Conservation (phyloP, 2,797 vertebrate species). For the Pygocentrus nattereri region DNA sequence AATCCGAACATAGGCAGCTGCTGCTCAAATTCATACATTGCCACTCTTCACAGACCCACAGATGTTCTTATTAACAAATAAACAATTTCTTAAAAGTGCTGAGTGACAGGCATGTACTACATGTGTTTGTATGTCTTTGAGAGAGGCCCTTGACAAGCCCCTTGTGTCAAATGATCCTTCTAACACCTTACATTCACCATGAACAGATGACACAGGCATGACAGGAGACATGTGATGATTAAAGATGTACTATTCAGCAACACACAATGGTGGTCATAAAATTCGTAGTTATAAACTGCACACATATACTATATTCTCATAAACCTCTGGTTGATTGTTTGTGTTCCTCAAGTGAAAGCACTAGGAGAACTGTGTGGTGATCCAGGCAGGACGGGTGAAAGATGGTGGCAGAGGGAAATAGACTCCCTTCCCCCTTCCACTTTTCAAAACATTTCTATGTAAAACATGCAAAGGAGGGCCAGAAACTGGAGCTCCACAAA, state of each 20-base stretch:
- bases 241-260: slow-evolving; percentile 62
- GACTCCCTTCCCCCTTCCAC: background rate
- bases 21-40: slow-evolving; percentile 56
- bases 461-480: background rate
- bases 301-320: background rate
- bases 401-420: slow-evolving; percentile 14
- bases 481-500: slow-evolving; percentile 24
- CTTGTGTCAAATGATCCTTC: slow-evolving; percentile 51
- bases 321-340: slow-evolving; percentile 24
- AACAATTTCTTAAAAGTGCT: slow-evolving; percentile 54
- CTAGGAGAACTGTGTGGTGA: slow-evolving; percentile 5
- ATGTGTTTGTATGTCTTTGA: background rate
- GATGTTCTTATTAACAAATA: slow-evolving; percentile 43
- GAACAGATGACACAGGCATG: background rate
- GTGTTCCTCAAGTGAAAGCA: slow-evolving; percentile 33
- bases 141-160: slow-evolving; percentile 46
- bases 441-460: slow-evolving; percentile 33
- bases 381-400: slow-evolving; percentile 1
- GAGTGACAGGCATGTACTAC: slow-evolving; percentile 14
- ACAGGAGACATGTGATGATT: slow-evolving; percentile 57
- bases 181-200: background rate
- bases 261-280: too few species aligned
- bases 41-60: slow-evolving; percentile 40
- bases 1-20: slow-evolving; percentile 66
- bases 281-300: too few species aligned